Conservation (phyloP, 2,797 vertebrate genomes). For the Astyanax mexicanus region DNA sequence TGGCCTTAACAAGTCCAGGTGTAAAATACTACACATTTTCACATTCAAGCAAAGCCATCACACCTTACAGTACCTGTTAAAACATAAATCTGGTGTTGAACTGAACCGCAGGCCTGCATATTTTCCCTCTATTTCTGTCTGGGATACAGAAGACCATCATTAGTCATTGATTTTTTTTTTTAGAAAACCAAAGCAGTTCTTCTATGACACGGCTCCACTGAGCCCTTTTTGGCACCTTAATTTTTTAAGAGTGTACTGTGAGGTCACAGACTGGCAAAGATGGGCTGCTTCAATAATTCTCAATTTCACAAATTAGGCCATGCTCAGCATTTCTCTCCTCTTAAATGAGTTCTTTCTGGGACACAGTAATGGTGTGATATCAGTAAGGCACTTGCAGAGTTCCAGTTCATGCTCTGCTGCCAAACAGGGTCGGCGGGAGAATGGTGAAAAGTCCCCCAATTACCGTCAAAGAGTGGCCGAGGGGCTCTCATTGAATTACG, state of each 20-base stretch:
- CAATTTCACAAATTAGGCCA: slow-evolving; percentile 27
- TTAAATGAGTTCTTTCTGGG: slow-evolving; percentile 22
- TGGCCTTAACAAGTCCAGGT: too few species aligned
- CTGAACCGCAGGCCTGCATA: too few species aligned
- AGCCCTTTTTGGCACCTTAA: background rate
- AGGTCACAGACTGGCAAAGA: background rate
- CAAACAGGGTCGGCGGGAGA: slow-evolving; percentile 26
- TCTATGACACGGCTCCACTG: too few species aligned
- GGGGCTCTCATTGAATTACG: slow-evolving; percentile 39
- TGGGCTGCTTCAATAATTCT: background rate
- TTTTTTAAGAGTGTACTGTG: background rate
- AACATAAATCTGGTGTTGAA: too few species aligned
- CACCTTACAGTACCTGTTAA: too few species aligned
- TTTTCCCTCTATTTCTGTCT: too few species aligned
- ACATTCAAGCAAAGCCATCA: too few species aligned
- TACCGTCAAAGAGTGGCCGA: slow-evolving; percentile 46
- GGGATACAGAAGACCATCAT: too few species aligned
- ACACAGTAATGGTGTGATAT: slow-evolving; percentile 8
- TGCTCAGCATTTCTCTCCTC: background rate
- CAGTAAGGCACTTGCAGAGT: slow-evolving; percentile 2
- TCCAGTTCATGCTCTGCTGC: slow-evolving; percentile 40
- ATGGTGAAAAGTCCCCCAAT: slow-evolving; percentile 54
- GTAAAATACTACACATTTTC: too few species aligned
- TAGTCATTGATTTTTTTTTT: too few species aligned
- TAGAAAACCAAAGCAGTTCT: too few species aligned